Percentiles rank a stretch among this genome's conserved stretches.
Conservation (phyloP, 2,797 vertebrate species). For the Sebastes jordani region DNA sequence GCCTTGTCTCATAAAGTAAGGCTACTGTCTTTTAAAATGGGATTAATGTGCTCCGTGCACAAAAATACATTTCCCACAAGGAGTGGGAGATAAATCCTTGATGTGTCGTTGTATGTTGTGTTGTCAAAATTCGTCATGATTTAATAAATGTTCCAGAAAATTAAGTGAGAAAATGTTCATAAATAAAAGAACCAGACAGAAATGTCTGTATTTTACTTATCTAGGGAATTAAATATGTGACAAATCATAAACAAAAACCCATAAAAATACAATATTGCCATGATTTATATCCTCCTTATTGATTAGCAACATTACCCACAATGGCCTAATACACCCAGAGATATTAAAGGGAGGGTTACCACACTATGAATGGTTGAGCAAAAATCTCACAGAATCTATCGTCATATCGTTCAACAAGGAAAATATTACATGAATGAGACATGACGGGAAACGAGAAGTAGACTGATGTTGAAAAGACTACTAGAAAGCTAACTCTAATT, state of each 20-base stretch:
- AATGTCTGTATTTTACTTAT: background rate
- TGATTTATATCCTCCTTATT: background rate
- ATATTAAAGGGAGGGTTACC: background rate
- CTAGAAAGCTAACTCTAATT: background rate
- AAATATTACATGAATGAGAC: background rate
- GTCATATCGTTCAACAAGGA: background rate
- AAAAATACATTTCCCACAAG: background rate
- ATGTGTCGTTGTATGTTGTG: background rate
- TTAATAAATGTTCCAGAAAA: background rate
- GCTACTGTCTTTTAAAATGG: background rate
- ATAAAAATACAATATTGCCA: background rate
- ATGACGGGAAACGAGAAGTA: background rate
- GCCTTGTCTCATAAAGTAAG: background rate
- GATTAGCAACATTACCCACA: background rate
- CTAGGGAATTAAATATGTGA: background rate
- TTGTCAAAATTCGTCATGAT: background rate
- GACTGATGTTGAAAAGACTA: background rate
- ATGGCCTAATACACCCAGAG: background rate
- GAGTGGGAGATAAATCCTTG: background rate
- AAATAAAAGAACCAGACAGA: background rate
- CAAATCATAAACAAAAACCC: background rate
- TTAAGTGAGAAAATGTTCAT: background rate
- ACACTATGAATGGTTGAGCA: background rate
- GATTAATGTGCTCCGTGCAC: background rate
- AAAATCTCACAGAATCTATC: background rate